A percentile compares a stretch with the other conserved stretches of the same genome.
phyloP scores from a whole-genome alignment of 2,888 invertebrate species.

The Pyrochroa serraticornis region DNA sequence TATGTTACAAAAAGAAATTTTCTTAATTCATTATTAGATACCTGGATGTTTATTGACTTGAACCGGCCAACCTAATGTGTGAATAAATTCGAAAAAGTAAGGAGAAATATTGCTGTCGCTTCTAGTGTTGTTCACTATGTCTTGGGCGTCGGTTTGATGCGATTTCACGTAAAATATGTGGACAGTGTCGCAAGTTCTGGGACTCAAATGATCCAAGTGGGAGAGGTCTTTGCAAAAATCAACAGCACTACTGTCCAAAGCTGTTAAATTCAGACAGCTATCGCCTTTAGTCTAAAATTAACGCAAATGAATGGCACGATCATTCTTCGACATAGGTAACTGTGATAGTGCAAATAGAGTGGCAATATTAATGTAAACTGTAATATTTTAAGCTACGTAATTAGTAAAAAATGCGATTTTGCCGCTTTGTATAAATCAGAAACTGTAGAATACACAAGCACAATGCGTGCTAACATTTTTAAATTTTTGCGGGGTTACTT shows the following conservation, averaged over 20 bases:
- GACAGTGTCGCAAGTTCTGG: slow-evolving; percentile 88
- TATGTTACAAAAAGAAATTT: background rate
- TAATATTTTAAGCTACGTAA: no score
- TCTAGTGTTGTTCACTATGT: slow-evolving; percentile 79
- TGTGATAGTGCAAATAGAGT: no score
- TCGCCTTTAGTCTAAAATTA: slow-evolving; percentile 27
- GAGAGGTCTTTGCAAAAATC: slow-evolving; percentile 83
- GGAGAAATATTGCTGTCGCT: slow-evolving; percentile 59
- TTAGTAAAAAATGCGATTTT: no score
- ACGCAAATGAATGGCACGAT: no score
- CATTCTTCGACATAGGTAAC: no score
- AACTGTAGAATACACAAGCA: no score
- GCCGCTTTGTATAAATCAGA: no score
- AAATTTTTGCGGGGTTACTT: no score
- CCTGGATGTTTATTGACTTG: slow-evolving; percentile 85
- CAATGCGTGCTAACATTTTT: no score
- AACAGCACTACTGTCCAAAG: slow-evolving; percentile 71
- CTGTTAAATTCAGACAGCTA: slow-evolving; percentile 65
- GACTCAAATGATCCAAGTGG: slow-evolving; percentile 82
- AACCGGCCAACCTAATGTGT: slow-evolving; percentile 88
- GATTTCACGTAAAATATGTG: slow-evolving; percentile 93
- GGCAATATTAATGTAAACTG: no score
- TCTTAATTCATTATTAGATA: slow-evolving; percentile 27
- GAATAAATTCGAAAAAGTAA: slow-evolving; percentile 64
- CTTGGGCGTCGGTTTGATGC: slow-evolving; percentile 77